Percentiles rank a stretch among this genome's conserved stretches.
Conservation (phyloP, 2,888 invertebrate species). For the Orthonychiurus folsomi region DNA sequence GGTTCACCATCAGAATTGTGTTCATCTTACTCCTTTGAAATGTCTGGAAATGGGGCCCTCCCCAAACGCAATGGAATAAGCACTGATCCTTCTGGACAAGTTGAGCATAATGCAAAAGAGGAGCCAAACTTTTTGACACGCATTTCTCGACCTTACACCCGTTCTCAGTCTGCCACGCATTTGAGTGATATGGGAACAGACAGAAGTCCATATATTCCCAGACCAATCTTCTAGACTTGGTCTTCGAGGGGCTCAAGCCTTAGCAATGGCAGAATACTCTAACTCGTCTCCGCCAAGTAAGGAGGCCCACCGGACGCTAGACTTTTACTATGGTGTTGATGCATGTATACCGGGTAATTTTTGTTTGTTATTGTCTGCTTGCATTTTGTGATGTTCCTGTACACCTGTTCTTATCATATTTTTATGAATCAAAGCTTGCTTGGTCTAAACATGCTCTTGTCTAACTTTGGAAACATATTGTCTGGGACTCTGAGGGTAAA, state of each 20-base stretch:
- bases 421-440: too few species aligned
- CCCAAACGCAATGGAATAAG: background rate
- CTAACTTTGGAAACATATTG: too few species aligned
- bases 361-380: slow-evolving; percentile 18
- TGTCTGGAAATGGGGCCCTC: background rate
- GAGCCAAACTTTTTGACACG: too few species aligned
- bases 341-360: slow-evolving; percentile 36
- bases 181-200: slow-evolving; percentile 27
- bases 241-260: background rate
- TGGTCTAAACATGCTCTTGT: too few species aligned
- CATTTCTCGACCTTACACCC: background rate
- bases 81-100: background rate
- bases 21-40: slow-evolving; percentile 12
- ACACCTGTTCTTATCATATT: background rate
- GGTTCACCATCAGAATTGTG: slow-evolving; percentile 8
- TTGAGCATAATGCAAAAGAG: slow-evolving; percentile 2
- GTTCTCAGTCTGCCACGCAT: slow-evolving; percentile 28
- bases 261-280: background rate
- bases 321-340: slow-evolving; percentile 38
- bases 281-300: slow-evolving; percentile 28
- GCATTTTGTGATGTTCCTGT: slow-evolving; percentile 12
- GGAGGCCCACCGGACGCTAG: slow-evolving; percentile 32
- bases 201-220: slow-evolving; percentile 27
- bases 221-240: background rate
- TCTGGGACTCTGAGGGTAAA: too few species aligned